A percentile compares a stretch with the other conserved stretches of the same genome.
phyloP scores from a whole-genome alignment of 1,140 invertebrate species.

The Orius insidiosus region DNA sequence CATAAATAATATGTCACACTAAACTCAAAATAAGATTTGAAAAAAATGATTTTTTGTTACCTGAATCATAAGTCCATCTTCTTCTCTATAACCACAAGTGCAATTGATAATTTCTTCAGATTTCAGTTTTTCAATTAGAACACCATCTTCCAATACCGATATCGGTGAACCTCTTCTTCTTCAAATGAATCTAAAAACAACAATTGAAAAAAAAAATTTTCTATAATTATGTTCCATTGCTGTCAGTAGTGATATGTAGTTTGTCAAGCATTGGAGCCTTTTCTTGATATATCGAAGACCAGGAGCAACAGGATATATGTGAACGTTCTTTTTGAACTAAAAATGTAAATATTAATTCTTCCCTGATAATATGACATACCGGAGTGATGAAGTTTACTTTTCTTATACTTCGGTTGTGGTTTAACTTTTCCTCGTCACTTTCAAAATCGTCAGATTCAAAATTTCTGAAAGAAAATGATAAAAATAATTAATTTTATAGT shows the following conservation, averaged over 20 bases:
- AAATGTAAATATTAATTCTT: no score
- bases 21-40: constrained; percentile 22
- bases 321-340: not conserved
- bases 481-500: no score
- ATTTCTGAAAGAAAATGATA: no score
- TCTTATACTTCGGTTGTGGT: constrained; percentile 6
- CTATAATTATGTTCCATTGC: constrained; percentile 15
- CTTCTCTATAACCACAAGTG: constrained; percentile 61
- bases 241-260: constrained; percentile 17
- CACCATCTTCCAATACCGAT: constrained; percentile 14
- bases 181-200: constrained; percentile 12
- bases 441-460: constrained; percentile 11
- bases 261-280: constrained; percentile 16
- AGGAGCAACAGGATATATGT: constrained; percentile 5
- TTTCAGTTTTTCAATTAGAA: constrained; percentile 21
- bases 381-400: not conserved
- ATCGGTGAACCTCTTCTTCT: constrained; percentile 13
- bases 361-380: no score
- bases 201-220: not conserved
- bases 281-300: constrained; percentile 10
- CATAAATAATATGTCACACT: constrained; percentile 86
- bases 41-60: constrained; percentile 19
- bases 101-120: constrained; percentile 71
- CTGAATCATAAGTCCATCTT: constrained; percentile 81
- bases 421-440: constrained; percentile 9